phyloP scores from a whole-genome alignment of 2,797 vertebrate genomes.

The Sphenodon punctatus region DNA sequence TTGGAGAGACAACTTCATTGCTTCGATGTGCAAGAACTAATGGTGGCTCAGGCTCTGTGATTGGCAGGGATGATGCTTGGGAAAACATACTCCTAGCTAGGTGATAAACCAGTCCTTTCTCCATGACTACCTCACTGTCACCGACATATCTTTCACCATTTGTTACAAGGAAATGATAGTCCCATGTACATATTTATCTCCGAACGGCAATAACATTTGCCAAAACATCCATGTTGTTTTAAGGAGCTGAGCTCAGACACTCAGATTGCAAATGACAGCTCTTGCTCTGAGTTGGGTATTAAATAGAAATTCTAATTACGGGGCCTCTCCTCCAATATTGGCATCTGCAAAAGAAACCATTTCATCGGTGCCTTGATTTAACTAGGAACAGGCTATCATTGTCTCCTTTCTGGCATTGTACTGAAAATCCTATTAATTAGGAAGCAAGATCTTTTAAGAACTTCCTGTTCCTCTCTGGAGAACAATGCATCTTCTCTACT shows the following conservation, averaged over 20 bases:
- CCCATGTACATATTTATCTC: constrained; percentile 59
- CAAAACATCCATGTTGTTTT: constrained; percentile 48
- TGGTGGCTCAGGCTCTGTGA: constrained; percentile 52
- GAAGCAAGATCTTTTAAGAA: background rate
- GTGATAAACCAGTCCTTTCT: constrained; percentile 74
- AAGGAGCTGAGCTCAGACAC: background rate
- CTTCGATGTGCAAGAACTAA: constrained; percentile 78
- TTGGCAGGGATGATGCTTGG: constrained; percentile 55
- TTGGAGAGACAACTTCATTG: constrained; percentile 82
- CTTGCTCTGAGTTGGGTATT: background rate
- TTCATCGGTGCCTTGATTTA: background rate
- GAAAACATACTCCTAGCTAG: constrained; percentile 59
- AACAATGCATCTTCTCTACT: background rate
- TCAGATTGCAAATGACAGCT: fast-evolving
- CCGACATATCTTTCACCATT: constrained; percentile 60
- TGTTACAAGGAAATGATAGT: constrained; percentile 67
- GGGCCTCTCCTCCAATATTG: background rate
- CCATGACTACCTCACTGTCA: constrained; percentile 68
- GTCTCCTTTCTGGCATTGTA: fast-evolving
- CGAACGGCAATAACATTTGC: constrained; percentile 38
- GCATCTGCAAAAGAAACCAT: fast-evolving
- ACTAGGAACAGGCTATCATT: background rate
- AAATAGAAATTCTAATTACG: background rate
- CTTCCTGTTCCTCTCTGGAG: background rate
- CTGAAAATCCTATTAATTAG: background rate